These are phyloP conservation scores for Aporrectodea caliginosa DNA, from an alignment of 1,140 invertebrate genomes.

Conservation along the genomic window DNA sequence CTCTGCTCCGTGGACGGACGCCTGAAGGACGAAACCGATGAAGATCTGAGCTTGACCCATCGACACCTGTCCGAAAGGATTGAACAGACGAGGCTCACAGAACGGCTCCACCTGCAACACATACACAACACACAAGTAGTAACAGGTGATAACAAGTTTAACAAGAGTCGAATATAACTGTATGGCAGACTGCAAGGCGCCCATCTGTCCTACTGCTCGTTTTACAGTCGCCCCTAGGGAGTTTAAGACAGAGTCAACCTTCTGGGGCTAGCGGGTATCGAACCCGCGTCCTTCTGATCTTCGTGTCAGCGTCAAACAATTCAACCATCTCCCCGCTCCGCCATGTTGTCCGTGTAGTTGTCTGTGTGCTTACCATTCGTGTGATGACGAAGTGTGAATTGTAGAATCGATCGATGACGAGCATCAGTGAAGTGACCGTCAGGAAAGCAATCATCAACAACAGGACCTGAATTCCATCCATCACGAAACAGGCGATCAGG, in stretches of 20 bases:
- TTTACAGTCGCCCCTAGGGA: too few species aligned
- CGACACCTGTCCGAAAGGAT: conserved; percentile 5
- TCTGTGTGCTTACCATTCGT: not conserved
- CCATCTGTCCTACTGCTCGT: too few species aligned
- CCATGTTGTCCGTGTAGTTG: too few species aligned
- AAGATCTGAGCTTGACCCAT: conserved; percentile 8
- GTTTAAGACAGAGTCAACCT: too few species aligned
- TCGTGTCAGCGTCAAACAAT: too few species aligned
- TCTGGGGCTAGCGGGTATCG: too few species aligned
- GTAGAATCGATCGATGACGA: conserved; percentile 5
- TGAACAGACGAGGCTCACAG: not conserved
- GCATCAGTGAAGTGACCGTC: not conserved
- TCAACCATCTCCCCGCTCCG: too few species aligned
- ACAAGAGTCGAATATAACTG: too few species aligned
- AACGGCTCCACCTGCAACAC: not conserved
- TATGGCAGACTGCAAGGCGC: too few species aligned
- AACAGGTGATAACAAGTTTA: too few species aligned
- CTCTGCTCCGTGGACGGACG: not conserved
- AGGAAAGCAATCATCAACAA: not conserved
- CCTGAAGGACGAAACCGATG: conserved; percentile 4
- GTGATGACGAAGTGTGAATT: not conserved
- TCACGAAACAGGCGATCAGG: not conserved
- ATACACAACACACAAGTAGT: not conserved
- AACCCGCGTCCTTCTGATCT: too few species aligned
- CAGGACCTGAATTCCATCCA: not conserved